phyloP scores from a whole-genome alignment of 2,797 vertebrate species.

The Echiichthys vipera region DNA sequence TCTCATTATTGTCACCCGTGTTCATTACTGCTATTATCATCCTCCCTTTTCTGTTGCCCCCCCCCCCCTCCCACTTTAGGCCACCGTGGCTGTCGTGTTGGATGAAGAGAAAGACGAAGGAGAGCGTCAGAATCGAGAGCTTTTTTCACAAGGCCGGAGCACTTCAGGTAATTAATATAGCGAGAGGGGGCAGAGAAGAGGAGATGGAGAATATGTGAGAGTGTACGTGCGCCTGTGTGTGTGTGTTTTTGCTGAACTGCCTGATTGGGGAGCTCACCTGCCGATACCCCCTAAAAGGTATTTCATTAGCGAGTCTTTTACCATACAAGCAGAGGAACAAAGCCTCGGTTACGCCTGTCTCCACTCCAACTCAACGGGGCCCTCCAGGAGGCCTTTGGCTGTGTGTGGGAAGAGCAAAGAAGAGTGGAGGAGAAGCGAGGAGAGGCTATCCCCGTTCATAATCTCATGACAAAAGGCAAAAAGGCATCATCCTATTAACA shows the following conservation, averaged over 20 bases:
- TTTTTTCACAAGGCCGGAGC: constrained; percentile 84
- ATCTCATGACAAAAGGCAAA: constrained; percentile 99
- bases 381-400: constrained; percentile 88
- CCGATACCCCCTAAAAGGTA: constrained; percentile 92
- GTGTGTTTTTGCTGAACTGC: constrained; percentile 71
- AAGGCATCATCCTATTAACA: constrained; percentile 99
- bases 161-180: constrained; percentile 96
- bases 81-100: constrained; percentile 60
- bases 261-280: constrained; percentile 93
- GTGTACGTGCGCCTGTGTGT: constrained; percentile 63
- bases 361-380: constrained; percentile 92
- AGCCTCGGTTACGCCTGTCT: constrained; percentile 90
- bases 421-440: constrained; percentile 72
- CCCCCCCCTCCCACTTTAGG: constrained; percentile 66
- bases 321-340: constrained; percentile 83
- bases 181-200: constrained; percentile 89
- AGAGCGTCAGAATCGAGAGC: constrained; percentile 78
- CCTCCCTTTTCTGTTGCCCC: constrained; percentile 61
- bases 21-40: constrained; percentile 80
- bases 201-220: constrained; percentile 83
- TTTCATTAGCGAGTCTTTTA: constrained; percentile 92
- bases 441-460: constrained; percentile 97
- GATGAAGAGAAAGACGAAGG: constrained; percentile 65
- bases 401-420: constrained; percentile 68
- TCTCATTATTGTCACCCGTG: constrained; percentile 80